A percentile compares a stretch with the other conserved stretches of the same genome.
phyloP scores from a whole-genome alignment of 1,140 invertebrate species.

The Antheraea mylitta region DNA sequence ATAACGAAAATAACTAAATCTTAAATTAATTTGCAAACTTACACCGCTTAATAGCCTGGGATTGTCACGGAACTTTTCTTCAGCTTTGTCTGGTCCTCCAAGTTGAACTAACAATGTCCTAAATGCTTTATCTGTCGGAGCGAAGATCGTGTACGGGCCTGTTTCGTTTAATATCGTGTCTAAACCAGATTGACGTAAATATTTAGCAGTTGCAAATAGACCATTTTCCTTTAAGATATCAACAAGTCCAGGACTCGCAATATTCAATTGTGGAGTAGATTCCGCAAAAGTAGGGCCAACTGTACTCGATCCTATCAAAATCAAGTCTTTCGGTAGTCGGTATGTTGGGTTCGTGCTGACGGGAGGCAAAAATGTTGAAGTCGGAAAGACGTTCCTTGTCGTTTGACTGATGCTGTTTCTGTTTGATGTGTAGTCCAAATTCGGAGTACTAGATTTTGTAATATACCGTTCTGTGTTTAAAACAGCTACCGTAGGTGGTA shows the following conservation, averaged over 20 bases:
- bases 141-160: conserved; percentile 92
- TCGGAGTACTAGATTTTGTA: conserved; percentile 54
- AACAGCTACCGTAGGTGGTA: conserved; percentile 45
- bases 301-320: conserved; percentile 66
- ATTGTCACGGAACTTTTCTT: conserved; percentile 91
- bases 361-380: conserved; percentile 53
- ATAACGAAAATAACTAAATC: too few species aligned
- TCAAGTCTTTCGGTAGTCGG: conserved; percentile 51
- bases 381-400: conserved; percentile 47
- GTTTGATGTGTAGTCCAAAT: conserved; percentile 42
- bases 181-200: conserved; percentile 87
- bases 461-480: conserved; percentile 62
- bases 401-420: conserved; percentile 52
- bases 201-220: conserved; percentile 90
- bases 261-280: conserved; percentile 39
- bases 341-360: conserved; percentile 59
- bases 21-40: conserved; percentile 62
- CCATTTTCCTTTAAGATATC: conserved; percentile 86
- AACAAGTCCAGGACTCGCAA: conserved; percentile 76
- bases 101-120: conserved; percentile 88
- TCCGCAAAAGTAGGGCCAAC: conserved; percentile 60
- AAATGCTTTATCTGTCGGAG: conserved; percentile 92
- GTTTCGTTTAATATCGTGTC: conserved; percentile 91
- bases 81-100: conserved; percentile 91
- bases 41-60: conserved; percentile 90